Conservation (phyloP, 2,113 vertebrate species). For the Ciconia boyciana region DNA sequence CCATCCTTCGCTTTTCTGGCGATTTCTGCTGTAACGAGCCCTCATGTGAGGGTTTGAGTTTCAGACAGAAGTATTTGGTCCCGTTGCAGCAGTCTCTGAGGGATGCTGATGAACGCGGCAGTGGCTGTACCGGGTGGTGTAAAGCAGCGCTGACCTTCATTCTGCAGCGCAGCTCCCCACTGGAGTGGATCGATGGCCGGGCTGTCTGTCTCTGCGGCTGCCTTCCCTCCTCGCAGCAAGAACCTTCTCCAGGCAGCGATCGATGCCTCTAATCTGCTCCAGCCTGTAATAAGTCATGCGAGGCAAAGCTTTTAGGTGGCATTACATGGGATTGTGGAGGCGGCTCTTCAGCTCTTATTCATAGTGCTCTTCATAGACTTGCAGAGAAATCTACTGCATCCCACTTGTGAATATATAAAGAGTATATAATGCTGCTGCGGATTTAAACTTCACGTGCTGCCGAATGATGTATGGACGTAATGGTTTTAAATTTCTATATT, state of each 20-base stretch:
- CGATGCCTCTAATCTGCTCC: conserved; percentile 95
- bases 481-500: neutral
- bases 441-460: neutral
- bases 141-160: conserved; percentile 81
- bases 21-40: neutral
- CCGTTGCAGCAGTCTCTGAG: neutral
- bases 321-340: conserved; percentile 68
- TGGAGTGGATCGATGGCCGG: conserved; percentile 80
- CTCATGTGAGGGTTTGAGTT: neutral
- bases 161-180: conserved; percentile 73
- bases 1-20: neutral
- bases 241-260: conserved; percentile 87
- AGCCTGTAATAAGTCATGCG: conserved; percentile 89
- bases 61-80: neutral
- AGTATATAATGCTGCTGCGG: neutral
- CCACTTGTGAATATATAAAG: neutral
- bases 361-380: conserved; percentile 61
- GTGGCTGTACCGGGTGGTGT: conserved; percentile 70
- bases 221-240: conserved; percentile 76
- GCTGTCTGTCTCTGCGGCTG: conserved; percentile 68
- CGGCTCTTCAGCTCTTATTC: conserved; percentile 62
- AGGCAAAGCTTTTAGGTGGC: conserved; percentile 85
- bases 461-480: neutral
- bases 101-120: neutral
- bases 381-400: conserved; percentile 32